Conservation (phyloP, 2,113 vertebrate species). For the Puma concolor region DNA sequence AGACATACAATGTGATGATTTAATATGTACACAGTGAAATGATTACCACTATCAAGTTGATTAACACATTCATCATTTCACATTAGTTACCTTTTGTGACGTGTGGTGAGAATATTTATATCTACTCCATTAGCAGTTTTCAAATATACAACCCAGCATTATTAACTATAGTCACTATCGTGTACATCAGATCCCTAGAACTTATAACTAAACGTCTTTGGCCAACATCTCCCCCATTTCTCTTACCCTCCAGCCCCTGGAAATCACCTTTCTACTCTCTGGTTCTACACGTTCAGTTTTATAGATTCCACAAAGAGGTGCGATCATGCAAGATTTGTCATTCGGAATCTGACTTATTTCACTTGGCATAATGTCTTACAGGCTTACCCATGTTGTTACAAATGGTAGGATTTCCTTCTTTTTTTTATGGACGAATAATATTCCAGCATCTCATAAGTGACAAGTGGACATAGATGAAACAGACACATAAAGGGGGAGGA, state of each 20-base stretch:
- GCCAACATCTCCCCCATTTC: background rate
- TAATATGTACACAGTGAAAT: background rate
- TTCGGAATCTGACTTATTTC: background rate
- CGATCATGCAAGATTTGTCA: background rate
- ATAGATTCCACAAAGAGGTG: background rate
- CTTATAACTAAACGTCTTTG: background rate
- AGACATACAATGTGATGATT: background rate
- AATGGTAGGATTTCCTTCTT: background rate
- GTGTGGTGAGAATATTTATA: background rate
- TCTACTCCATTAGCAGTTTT: background rate
- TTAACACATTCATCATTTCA: background rate
- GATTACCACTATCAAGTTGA: background rate
- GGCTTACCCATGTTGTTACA: background rate
- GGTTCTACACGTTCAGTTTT: background rate
- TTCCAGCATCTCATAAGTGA: background rate
- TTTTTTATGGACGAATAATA: background rate
- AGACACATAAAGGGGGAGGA: background rate
- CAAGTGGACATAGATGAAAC: background rate
- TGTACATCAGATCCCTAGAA: background rate
- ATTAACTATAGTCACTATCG: background rate
- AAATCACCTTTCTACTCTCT: background rate
- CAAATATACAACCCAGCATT: background rate
- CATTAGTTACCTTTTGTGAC: background rate
- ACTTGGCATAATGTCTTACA: too few relatives aligned
- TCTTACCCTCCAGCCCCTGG: background rate